Base-by-base conservation (phyloP, 2,797 vertebrate species). In the Sebastes goodei region DNA sequence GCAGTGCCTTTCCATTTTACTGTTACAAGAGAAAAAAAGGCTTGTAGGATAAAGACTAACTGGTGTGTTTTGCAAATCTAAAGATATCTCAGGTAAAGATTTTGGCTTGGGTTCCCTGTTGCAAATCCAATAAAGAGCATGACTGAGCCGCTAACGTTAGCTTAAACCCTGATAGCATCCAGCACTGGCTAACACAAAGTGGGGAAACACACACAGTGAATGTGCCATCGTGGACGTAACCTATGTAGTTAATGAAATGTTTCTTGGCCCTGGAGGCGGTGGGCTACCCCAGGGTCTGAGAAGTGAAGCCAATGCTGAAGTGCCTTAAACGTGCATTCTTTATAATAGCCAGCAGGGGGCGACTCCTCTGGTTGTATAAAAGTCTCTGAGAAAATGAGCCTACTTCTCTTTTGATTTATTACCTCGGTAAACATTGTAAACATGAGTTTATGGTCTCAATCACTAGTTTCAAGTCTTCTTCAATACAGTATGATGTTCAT, bases 351-450 rank as follows among this genome's bases (percentile, higher is more conserved):
- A 17, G 42, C 14, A 46, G 42, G 15, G 7, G 42, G 42, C 3
- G 3, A 46, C 42, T 46, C 42, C 42, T 46, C 42, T 46, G 15
- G 7, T 46, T 46, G 15, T 7, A 46, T 17, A 46, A 0, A 46
- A 4, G 42, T 46, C 42, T 17, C 4, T 46, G 0, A 46, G 15
- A 46, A 46, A 46, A 17, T 46, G 42, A 46, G 1, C 0, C 42
- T 46, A 46, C 42, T 17, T 2, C 42, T 46, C 15, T 7, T 15
- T 46, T 46, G 42, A 46, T 46, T 20, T 46, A 46, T 46, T 46
- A 0, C 42, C 42, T 46, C 42, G 0, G 15, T 46, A 46, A 46
- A 8, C 42, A 46, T 42, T 42, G 38, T 42, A 42, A 42, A 42
- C 14, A 42, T 42, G 38, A 42, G 14, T 42, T 42, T 7, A 17